Evolutionary conservation across 2,797 vertebrate genomes (phyloP).

Genomic region (Cirrhinus mrigala): DNA sequence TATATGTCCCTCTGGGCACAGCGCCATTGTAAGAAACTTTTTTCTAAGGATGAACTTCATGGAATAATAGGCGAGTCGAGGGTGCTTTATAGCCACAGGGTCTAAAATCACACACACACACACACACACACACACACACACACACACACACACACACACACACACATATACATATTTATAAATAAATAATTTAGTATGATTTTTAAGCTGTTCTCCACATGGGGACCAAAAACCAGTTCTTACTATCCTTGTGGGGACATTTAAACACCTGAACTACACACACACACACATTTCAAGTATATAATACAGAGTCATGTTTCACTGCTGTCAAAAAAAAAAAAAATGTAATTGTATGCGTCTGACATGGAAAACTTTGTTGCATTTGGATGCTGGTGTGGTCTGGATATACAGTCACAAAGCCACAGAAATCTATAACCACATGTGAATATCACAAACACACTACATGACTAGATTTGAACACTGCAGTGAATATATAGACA

Average conservation of each 20-base stretch:
- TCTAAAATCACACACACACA: slow-evolving; percentile 48
- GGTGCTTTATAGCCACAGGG: slow-evolving; percentile 64
- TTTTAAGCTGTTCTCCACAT: neutral
- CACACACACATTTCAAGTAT: neutral
- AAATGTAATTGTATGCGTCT: slow-evolving; percentile 21
- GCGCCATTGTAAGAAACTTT: slow-evolving; percentile 51
- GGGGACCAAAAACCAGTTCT: too few relatives aligned
- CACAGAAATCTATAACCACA: neutral
- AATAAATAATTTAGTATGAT: neutral
- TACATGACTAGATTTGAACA: neutral
- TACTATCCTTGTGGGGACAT: too few relatives aligned
- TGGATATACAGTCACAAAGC: neutral
- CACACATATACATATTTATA: too few relatives aligned
- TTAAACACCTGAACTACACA: slow-evolving; percentile 2
- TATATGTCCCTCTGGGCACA: slow-evolving; percentile 60
- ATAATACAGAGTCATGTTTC: slow-evolving; percentile 54
- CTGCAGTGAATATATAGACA: neutral
- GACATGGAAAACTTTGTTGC: neutral
- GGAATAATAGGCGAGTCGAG: slow-evolving; percentile 58
- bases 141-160: neutral
- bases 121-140: neutral
- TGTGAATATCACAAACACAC: neutral
- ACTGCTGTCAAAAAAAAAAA: slow-evolving; percentile 26
- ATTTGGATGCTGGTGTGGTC: neutral
- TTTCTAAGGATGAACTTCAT: slow-evolving; percentile 16